phyloP scores from a whole-genome alignment of 2,888 invertebrate genomes.

The Teinopalpus imperialis region DNA sequence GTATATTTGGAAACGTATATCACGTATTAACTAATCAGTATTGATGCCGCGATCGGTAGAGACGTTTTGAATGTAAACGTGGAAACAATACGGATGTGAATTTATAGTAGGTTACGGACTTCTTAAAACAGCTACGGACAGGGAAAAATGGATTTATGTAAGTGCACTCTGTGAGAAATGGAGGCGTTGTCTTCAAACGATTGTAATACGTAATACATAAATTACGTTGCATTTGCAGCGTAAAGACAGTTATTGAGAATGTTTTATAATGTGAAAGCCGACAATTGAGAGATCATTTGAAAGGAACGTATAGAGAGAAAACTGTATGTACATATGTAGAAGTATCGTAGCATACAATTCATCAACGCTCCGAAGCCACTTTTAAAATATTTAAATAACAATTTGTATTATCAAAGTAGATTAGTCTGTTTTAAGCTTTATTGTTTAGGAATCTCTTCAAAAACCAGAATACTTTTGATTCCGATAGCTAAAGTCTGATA shows the following conservation, averaged over 20 bases:
- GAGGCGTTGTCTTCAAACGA: conserved; percentile 1
- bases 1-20: conserved; percentile 50
- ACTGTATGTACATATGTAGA: not conserved
- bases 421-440: too few species aligned
- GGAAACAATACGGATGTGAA: conserved; percentile 49
- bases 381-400: too few species aligned
- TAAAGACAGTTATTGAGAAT: conserved; percentile 7
- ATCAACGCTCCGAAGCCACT: too few species aligned
- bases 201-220: conserved; percentile 5
- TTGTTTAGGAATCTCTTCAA: too few species aligned
- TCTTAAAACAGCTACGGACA: conserved; percentile 18
- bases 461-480: too few species aligned
- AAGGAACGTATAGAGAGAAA: conserved; percentile 10
- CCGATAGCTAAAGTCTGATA: too few species aligned
- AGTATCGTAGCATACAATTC: conserved; percentile 19
- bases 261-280: conserved; percentile 15
- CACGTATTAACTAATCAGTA: conserved; percentile 63
- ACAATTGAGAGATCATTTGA: conserved; percentile 11
- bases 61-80: conserved; percentile 50
- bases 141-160: conserved; percentile 23
- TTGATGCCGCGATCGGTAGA: conserved; percentile 51
- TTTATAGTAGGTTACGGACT: conserved; percentile 23
- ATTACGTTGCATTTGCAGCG: conserved; percentile 1
- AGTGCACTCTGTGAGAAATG: conserved; percentile 17
- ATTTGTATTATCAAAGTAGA: too few species aligned